These are phyloP conservation scores for Oreochromis aureus DNA, from an alignment of 2,113 vertebrate genomes.

Conservation along the genomic window DNA sequence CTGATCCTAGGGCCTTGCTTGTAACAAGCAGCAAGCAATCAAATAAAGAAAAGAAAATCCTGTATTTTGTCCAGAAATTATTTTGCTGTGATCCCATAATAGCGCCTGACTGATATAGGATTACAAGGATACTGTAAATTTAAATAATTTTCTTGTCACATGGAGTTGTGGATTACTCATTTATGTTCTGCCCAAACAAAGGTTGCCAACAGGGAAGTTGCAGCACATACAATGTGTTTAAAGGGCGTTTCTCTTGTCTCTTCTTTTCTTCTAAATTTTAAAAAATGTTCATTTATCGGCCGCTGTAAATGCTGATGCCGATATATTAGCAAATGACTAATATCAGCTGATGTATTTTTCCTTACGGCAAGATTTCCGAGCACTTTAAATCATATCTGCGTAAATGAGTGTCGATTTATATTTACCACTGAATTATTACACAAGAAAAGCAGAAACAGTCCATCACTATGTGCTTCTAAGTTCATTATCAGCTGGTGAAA, in stretches of 20 bases:
- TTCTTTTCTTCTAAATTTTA: neutral
- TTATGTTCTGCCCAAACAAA: neutral
- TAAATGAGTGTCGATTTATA: neutral
- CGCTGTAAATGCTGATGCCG: neutral
- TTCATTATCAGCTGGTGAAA: neutral
- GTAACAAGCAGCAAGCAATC: neutral
- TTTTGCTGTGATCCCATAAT: neutral
- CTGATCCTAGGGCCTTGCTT: neutral
- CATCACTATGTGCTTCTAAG: neutral
- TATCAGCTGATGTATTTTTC: neutral
- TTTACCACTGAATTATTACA: neutral
- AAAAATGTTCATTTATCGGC: neutral
- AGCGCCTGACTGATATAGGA: neutral
- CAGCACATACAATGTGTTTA: neutral
- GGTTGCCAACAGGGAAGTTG: neutral
- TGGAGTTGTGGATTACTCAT: neutral
- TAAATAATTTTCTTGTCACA: neutral
- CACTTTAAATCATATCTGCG: neutral
- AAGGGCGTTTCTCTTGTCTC: neutral
- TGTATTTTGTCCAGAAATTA: neutral
- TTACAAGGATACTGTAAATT: neutral
- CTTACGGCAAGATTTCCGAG: neutral
- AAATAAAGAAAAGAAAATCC: accelerated
- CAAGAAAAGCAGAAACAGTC: neutral
- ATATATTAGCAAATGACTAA: neutral